Percentiles rank a stretch among this genome's conserved stretches.
phyloP scores from a whole-genome alignment of 2,888 invertebrate genomes.

The Automeris io region DNA sequence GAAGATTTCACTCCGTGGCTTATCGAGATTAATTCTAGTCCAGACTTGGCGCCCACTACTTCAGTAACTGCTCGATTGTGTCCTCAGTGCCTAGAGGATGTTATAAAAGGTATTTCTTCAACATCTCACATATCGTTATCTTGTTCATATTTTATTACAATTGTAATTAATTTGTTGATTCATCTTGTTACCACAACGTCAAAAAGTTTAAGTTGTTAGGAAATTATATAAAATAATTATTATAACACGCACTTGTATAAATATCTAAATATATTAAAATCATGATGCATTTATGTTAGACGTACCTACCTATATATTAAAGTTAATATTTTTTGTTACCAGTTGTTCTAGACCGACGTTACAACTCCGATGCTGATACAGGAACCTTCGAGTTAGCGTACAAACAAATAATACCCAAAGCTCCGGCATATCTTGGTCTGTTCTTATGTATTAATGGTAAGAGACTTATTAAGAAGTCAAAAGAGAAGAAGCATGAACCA shows the following conservation, averaged over 20 bases:
- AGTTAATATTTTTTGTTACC: too few species aligned
- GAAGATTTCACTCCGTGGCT: conserved; percentile 93
- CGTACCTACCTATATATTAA: too few species aligned
- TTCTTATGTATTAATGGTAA: conserved; percentile 83
- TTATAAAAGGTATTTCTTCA: conserved; percentile 91
- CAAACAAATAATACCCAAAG: conserved; percentile 85
- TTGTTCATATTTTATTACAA: too few species aligned
- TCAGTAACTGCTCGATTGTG: conserved; percentile 92
- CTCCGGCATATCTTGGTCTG: conserved; percentile 88
- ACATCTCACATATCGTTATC: too few species aligned
- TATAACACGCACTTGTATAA: too few species aligned
- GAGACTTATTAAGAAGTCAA: conserved; percentile 71
- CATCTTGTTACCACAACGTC: background rate
- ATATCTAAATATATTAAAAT: too few species aligned
- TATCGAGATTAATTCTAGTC: conserved; percentile 96
- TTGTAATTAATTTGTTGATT: background rate
- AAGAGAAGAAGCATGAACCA: conserved; percentile 54
- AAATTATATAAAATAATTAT: too few species aligned
- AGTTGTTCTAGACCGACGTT: conserved; percentile 87
- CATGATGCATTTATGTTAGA: too few species aligned
- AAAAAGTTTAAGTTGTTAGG: too few species aligned
- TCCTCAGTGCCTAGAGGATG: conserved; percentile 91
- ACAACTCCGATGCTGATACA: conserved; percentile 84
- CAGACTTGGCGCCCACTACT: conserved; percentile 93
- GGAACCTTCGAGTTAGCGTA: conserved; percentile 89